Evolutionary conservation across 2,797 vertebrate species (phyloP), one percentile per base, ranked within the genome.

Genomic region (Ambastaia sidthimunki): DNA sequence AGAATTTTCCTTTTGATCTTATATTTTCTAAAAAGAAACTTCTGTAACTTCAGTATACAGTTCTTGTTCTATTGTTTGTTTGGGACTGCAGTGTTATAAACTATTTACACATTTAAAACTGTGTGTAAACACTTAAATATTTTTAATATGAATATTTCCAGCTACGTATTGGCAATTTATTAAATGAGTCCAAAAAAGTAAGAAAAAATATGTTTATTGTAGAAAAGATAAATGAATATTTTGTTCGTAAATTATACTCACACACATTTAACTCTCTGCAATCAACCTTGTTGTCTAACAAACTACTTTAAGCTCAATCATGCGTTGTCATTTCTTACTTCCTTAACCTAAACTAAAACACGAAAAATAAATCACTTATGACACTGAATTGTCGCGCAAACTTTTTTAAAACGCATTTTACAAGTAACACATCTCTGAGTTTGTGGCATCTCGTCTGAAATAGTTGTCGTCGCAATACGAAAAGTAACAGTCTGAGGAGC

Each of bases 341-440:
- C 37, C 6, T 70, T 60, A 9, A 34, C 34, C 18, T 9, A 48
- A 60, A 18, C 54, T 15, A 47, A 60, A 78, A 50, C 31, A 57
- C 18, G 21, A 59, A 21, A 78, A 54, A 71, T 54, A 15, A 41
- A 41, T 71, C 3, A 63, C 0, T 65, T 41, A 34, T 85, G 82
- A 82, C 60, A 78, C 85, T 65, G 69, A 25, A 73, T 67, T 65
- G 7, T 55, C 65, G 55, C 60, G 77, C 65, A 83, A 76, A 85
- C n/a, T 82, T 55, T 50, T 74, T 67, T 0, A 10, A 63, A 31
- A 5, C 18, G 2, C 41, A n/a, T 44, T 44, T 11, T 44, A 44
- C 10, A 44, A 44, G 84, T 96, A 97, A 88, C 95, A 97, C 86
- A 95, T 89, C 54, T 98, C 95, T 4, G 94, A 93, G 78, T 76